A percentile compares a stretch with the other conserved stretches of the same genome.
Evolutionary conservation across 2,888 invertebrate genomes (phyloP).

Genomic region (Ctenicera cuprea): DNA sequence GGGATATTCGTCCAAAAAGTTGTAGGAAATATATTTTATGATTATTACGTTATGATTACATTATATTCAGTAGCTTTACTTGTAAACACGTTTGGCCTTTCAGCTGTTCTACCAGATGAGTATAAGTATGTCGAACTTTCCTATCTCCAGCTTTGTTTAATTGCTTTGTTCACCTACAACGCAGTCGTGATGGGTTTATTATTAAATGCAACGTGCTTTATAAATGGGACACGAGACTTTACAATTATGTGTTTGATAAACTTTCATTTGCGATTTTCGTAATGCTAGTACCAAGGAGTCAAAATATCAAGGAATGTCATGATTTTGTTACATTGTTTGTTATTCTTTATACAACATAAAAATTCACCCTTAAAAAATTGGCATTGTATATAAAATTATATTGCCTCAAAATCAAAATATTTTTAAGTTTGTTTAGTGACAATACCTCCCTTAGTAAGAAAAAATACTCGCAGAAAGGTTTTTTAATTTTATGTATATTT

Average conservation of each 20-base stretch:
- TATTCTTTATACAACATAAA: no score
- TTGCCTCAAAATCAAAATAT: no score
- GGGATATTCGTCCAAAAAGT: background rate
- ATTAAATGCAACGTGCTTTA: constrained; percentile 39
- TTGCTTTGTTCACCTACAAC: constrained; percentile 40
- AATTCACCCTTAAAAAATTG: no score
- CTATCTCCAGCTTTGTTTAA: constrained; percentile 35
- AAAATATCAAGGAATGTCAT: background rate
- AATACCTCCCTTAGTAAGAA: no score
- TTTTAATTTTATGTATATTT: no score
- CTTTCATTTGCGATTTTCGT: constrained; percentile 28
- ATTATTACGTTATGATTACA: constrained; percentile 13
- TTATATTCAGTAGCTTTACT: constrained; percentile 13
- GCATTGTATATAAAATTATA: no score
- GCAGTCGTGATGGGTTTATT: constrained; percentile 44
- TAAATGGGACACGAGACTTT: constrained; percentile 32
- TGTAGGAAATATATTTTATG: background rate
- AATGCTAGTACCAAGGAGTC: background rate
- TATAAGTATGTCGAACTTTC: constrained; percentile 40
- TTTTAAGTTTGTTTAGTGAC: no score
- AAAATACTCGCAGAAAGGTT: no score
- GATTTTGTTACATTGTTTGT: background rate
- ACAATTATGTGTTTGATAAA: constrained; percentile 25
- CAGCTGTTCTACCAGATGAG: constrained; percentile 32
- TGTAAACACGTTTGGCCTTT: constrained; percentile 33